Conservation (phyloP, 1,140 invertebrate species). For the roundworm (Caenorhabditis elegans) region DNA sequence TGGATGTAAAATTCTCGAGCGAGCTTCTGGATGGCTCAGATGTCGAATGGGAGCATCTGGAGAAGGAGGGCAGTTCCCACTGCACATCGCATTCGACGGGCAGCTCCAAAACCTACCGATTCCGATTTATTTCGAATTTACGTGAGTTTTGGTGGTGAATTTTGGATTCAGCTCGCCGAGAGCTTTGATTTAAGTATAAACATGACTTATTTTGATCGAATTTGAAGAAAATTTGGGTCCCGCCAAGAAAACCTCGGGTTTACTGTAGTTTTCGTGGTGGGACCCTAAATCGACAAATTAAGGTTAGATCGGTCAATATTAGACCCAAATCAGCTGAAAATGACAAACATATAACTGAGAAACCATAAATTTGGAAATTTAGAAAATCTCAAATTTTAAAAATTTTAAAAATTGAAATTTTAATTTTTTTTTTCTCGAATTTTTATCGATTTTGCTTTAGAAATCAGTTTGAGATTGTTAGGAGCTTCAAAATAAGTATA, state of each 20-base stretch:
- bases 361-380: not conserved
- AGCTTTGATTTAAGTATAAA: no score
- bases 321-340: not conserved
- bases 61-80: constrained; percentile 56
- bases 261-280: not conserved
- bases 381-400: no score
- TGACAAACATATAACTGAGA: not conserved
- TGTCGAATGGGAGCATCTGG: constrained; percentile 49
- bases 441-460: no score
- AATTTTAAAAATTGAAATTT: no score
- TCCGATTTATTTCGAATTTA: constrained; percentile 22
- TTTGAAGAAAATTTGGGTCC: not conserved
- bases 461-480: no score
- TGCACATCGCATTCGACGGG: constrained; percentile 56
- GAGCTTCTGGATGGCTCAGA: constrained; percentile 44
- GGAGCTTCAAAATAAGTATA: no score
- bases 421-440: no score
- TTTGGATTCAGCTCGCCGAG: not conserved
- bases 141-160: not conserved
- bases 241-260: no score
- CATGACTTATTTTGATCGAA: no score
- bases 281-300: no score
- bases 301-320: no score
- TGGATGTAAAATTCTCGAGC: constrained; percentile 76
- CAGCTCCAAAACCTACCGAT: constrained; percentile 7